A percentile compares a stretch with the other conserved stretches of the same genome.
phyloP scores from a whole-genome alignment of 1,140 invertebrate species.

The Drosophila neocordata region DNA sequence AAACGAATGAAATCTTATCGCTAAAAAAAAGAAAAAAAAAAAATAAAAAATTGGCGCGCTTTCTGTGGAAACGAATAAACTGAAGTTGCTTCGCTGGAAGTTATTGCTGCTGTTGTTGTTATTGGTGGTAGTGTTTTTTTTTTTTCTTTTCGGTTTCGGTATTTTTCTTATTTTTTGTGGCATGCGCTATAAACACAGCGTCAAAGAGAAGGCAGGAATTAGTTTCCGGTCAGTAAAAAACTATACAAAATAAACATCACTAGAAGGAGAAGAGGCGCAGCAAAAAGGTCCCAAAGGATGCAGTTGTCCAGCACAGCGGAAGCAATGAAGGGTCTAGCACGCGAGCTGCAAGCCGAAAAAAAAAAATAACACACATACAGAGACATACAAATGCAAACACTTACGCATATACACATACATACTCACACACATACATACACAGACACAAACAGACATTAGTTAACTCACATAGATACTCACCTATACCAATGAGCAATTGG shows the following conservation, averaged over 20 bases:
- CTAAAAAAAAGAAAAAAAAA: conserved; percentile 4
- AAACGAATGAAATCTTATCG: conserved; percentile 73
- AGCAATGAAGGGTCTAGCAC: conserved; percentile 52
- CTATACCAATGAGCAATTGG: conserved; percentile 26
- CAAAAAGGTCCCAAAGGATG: conserved; percentile 74
- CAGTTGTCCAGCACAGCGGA: conserved; percentile 47
- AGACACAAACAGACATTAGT: conserved; percentile 1
- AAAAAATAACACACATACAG: conserved; percentile 47
- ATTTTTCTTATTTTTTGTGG: conserved; percentile 74
- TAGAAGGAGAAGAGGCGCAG: conserved; percentile 29
- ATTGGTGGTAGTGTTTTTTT: not conserved
- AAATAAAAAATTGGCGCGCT: conserved; percentile 61
- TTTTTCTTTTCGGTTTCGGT: conserved; percentile 17
- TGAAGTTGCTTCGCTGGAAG: conserved; percentile 42
- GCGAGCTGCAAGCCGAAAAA: conserved; percentile 45
- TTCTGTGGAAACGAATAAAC: conserved; percentile 55
- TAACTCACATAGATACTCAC: conserved; percentile 43
- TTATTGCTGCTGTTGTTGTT: conserved; percentile 1
- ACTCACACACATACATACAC: conserved; percentile 25
- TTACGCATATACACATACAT: conserved; percentile 12
- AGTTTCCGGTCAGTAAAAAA: conserved; percentile 82
- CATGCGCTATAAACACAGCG: conserved; percentile 59
- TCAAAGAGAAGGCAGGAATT: conserved; percentile 30
- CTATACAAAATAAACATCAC: conserved; percentile 72
- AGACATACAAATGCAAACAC: conserved; percentile 38